Percentiles rank a stretch among this genome's conserved stretches.
Conservation (phyloP, 2,888 invertebrate genomes). For the Eucera pruinosa region DNA sequence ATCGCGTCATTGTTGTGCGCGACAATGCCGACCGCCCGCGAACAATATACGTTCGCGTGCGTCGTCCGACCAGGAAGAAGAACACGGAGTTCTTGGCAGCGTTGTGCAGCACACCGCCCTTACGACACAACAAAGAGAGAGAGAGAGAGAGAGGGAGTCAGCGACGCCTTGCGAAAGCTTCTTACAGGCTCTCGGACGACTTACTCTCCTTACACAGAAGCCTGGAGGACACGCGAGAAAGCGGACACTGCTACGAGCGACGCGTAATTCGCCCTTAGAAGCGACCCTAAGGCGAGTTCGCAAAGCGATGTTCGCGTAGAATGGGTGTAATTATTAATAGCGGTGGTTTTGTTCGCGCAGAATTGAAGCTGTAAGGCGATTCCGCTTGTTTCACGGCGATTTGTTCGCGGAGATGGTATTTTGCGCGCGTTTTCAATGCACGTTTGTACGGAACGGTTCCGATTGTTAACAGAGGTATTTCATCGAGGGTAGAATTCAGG, state of each 20-base stretch:
- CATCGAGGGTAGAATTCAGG: too few species aligned
- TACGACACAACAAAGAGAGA: conserved; percentile 55
- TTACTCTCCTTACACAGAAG: too few species aligned
- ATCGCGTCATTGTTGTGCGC: conserved; percentile 53
- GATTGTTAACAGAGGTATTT: too few species aligned
- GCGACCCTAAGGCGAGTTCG: background rate
- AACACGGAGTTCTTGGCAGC: background rate
- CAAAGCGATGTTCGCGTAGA: background rate
- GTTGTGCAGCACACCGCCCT: conserved; percentile 1
- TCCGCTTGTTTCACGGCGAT: too few species aligned
- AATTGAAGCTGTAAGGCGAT: too few species aligned
- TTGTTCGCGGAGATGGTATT: too few species aligned
- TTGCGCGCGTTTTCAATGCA: too few species aligned
- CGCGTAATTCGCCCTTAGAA: background rate
- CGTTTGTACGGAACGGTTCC: background rate
- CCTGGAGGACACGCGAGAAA: background rate
- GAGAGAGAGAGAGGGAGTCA: too few species aligned
- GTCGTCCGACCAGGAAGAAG: conserved; percentile 39
- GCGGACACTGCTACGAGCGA: background rate
- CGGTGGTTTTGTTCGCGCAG: background rate
- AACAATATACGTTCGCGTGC: conserved; percentile 52
- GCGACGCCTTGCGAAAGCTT: conserved; percentile 41
- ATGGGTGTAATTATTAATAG: background rate
- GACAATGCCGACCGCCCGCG: conserved; percentile 49
- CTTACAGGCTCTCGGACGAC: conserved; percentile 43